Evolutionary conservation across 1,140 invertebrate species (phyloP).

Genomic region (Philotrypesis tridentata): DNA sequence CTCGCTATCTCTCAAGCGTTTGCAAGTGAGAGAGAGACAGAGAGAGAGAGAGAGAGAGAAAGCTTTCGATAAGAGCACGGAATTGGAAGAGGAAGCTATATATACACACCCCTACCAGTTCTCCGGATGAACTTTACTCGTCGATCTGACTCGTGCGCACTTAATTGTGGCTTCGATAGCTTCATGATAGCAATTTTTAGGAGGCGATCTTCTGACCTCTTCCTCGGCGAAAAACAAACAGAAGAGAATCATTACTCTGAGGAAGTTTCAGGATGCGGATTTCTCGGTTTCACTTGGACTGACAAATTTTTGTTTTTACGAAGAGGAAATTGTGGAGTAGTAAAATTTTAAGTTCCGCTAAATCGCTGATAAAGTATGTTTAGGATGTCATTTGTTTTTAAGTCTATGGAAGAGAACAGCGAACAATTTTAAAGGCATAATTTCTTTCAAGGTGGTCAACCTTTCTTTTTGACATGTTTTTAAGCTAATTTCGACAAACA

Average conservation of each 20-base stretch:
- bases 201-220: neutral
- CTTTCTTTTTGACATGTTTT: too few relatives aligned
- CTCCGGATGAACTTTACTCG: constrained; percentile 45
- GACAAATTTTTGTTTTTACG: neutral
- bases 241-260: neutral
- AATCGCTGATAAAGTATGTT: too few relatives aligned
- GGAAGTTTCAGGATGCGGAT: neutral
- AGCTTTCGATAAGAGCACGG: constrained; percentile 52
- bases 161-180: constrained; percentile 42
- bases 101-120: neutral
- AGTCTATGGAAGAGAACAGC: too few relatives aligned
- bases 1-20: neutral
- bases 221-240: neutral
- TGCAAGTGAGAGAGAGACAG: neutral
- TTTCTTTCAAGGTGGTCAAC: too few relatives aligned
- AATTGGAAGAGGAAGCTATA: constrained; percentile 34
- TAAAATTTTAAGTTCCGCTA: too few relatives aligned
- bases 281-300: neutral
- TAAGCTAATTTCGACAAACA: too few relatives aligned
- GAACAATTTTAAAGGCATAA: too few relatives aligned
- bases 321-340: too few relatives aligned
- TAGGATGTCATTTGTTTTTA: too few relatives aligned
- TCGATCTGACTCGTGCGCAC: constrained; percentile 7
- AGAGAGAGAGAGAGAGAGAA: constrained; percentile 25
- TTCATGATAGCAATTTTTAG: constrained; percentile 20